Evolutionary conservation across 2,888 invertebrate genomes (phyloP).

Genomic region (Nebria brevicollis): DNA sequence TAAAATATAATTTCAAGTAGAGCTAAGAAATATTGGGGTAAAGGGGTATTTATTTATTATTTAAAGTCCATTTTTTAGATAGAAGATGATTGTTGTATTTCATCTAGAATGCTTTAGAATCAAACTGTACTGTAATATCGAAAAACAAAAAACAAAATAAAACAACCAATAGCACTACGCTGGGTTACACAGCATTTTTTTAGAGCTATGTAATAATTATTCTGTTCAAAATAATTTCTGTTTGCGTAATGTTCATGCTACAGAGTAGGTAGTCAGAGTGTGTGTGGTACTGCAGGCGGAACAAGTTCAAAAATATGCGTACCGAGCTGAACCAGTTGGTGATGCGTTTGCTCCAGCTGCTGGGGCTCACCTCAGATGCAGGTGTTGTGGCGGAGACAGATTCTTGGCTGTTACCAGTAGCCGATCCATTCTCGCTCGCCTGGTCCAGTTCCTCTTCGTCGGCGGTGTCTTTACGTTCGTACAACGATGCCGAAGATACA

Average conservation of each 20-base stretch:
- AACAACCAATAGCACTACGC: conserved; percentile 16
- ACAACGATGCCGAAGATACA: conserved; percentile 85
- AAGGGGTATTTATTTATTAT: too few relatives aligned
- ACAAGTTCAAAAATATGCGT: conserved; percentile 56
- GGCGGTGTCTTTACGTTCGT: conserved; percentile 74
- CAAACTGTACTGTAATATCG: background rate
- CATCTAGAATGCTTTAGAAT: background rate
- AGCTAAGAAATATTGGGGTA: too few relatives aligned
- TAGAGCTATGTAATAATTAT: background rate
- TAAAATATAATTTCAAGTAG: too few relatives aligned
- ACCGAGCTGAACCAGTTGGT: conserved; percentile 65
- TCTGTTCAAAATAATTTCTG: conserved; percentile 15
- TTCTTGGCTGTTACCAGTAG: conserved; percentile 55
- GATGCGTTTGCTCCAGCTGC: conserved; percentile 65
- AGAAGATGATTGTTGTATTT: too few relatives aligned
- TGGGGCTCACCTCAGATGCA: conserved; percentile 62
- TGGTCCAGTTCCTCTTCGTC: conserved; percentile 64
- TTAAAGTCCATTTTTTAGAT: too few relatives aligned
- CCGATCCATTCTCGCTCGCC: conserved; percentile 60
- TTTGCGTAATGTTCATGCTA: conserved; percentile 35
- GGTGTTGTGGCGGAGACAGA: conserved; percentile 52
- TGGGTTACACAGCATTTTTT: conserved; percentile 10
- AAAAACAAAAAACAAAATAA: conserved; percentile 6
- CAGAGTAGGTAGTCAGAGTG: background rate
- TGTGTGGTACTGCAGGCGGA: conserved; percentile 39